Evolutionary conservation across 2,797 vertebrate genomes (phyloP).

Genomic region (Furcifer pardalis): DNA sequence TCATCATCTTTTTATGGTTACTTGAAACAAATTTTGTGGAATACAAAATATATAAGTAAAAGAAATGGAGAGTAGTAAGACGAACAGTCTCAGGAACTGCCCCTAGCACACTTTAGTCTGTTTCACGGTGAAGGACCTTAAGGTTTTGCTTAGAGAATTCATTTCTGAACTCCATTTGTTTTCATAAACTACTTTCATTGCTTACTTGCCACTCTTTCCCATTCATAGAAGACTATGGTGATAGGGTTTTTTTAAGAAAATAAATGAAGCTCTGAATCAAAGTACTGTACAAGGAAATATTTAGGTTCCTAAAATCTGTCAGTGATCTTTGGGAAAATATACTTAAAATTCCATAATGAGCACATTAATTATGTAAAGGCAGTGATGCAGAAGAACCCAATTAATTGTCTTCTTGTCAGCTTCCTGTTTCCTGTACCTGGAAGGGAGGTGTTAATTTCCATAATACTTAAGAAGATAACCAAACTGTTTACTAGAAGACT

Average conservation of each 20-base stretch:
- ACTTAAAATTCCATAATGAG: slow-evolving; percentile 81
- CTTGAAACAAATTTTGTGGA: neutral
- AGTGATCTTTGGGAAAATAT: slow-evolving; percentile 38
- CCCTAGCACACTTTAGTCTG: neutral
- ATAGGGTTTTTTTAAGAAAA: neutral
- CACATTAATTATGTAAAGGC: slow-evolving; percentile 86
- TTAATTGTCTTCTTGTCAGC: slow-evolving; percentile 85
- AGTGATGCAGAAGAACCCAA: slow-evolving; percentile 85
- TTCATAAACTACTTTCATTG: slow-evolving; percentile 33
- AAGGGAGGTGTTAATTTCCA: slow-evolving; percentile 87
- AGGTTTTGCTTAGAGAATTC: slow-evolving; percentile 25
- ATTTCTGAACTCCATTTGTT: slow-evolving; percentile 2
- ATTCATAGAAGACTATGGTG: slow-evolving; percentile 1
- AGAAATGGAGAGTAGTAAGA: neutral
- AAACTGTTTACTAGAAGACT: slow-evolving; percentile 82
- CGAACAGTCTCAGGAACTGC: neutral
- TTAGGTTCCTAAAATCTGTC: slow-evolving; percentile 9
- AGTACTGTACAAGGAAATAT: neutral
- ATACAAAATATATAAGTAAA: neutral
- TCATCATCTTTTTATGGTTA: neutral
- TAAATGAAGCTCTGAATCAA: neutral
- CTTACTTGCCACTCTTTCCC: slow-evolving; percentile 19
- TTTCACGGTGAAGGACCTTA: neutral
- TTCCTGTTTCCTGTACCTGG: slow-evolving; percentile 84
- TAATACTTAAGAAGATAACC: slow-evolving; percentile 84